Conservation (phyloP, 2,113 vertebrate species). For the Sula dactylatra region DNA sequence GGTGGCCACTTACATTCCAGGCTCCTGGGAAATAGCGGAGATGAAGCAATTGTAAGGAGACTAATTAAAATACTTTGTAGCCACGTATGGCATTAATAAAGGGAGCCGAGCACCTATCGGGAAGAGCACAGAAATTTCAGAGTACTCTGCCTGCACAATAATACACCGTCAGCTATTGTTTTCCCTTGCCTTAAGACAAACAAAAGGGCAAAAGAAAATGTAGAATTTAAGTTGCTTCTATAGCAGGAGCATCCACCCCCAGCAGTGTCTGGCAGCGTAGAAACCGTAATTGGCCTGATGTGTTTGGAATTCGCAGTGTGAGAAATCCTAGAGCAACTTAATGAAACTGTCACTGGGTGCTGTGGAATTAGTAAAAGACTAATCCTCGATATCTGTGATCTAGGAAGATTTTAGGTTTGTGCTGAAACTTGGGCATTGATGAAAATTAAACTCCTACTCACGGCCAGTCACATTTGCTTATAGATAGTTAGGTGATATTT, state of each 20-base stretch:
- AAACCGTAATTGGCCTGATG: neutral
- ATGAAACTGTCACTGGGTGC: neutral
- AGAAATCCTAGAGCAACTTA: neutral
- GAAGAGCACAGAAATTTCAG: neutral
- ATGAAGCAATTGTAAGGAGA: neutral
- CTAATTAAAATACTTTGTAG: neutral
- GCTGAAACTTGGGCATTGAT: neutral
- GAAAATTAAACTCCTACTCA: neutral
- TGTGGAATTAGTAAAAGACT: neutral
- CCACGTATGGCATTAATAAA: fast-evolving
- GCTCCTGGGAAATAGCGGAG: neutral
- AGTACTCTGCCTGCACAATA: too few species aligned
- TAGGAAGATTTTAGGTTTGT: neutral
- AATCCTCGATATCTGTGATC: neutral
- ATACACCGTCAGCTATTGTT: fast-evolving
- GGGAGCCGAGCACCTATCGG: fast-evolving
- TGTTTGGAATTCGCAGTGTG: neutral
- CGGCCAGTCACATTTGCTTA: neutral
- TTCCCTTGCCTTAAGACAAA: neutral
- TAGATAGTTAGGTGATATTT: neutral
- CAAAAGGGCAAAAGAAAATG: neutral
- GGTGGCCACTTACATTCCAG: neutral
- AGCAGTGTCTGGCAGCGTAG: neutral
- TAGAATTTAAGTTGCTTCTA: neutral
- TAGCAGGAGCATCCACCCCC: neutral